phyloP scores from a whole-genome alignment of 2,113 vertebrate genomes.

The Spea multiplicata region DNA sequence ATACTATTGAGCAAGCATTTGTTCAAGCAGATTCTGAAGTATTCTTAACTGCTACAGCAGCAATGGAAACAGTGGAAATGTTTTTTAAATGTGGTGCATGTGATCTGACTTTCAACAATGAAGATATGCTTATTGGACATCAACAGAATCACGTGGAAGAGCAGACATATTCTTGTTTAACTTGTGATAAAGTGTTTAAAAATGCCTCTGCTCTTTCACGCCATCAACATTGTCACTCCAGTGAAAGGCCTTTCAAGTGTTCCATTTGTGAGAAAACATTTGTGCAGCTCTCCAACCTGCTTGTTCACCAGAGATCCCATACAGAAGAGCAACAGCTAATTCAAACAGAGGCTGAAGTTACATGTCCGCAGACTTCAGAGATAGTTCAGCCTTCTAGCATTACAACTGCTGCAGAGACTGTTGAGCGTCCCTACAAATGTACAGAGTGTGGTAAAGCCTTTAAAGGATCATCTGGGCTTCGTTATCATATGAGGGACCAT shows the following conservation, averaged over 20 bases:
- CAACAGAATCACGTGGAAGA: constrained; percentile 66
- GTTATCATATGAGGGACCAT: constrained; percentile 89
- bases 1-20: constrained; percentile 66
- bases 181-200: constrained; percentile 78
- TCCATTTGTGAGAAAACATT: constrained; percentile 77
- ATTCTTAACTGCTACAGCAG: constrained; percentile 58
- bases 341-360: constrained; percentile 67
- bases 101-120: constrained; percentile 69
- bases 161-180: constrained; percentile 62
- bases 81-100: constrained; percentile 76
- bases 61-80: constrained; percentile 69
- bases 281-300: constrained; percentile 72
- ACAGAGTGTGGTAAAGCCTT: constrained; percentile 86
- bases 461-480: constrained; percentile 84
- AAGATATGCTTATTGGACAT: constrained; percentile 72
- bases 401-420: not conserved
- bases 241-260: constrained; percentile 76
- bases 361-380: constrained; percentile 52
- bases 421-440: constrained; percentile 83
- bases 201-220: constrained; percentile 72
- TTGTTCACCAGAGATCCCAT: constrained; percentile 81
- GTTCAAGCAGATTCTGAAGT: constrained; percentile 54
- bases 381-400: not conserved
- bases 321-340: constrained; percentile 81
- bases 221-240: constrained; percentile 69